Percentiles rank a stretch among this genome's conserved stretches.
Conservation (phyloP, 2,113 vertebrate genomes). For the Falcunculus frontatus region DNA sequence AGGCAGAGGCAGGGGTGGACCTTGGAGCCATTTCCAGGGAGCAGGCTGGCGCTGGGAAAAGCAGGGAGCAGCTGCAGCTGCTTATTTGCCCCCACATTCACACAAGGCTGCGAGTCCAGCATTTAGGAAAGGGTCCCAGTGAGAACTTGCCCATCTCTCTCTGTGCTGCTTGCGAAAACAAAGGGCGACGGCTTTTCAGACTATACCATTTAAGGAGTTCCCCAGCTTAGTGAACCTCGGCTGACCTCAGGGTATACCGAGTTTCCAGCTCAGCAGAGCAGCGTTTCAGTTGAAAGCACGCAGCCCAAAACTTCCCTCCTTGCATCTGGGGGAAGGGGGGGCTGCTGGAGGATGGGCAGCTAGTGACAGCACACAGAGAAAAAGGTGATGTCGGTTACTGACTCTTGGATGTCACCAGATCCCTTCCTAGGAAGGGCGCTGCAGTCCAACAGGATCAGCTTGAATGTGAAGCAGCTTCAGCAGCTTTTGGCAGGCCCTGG, state of each 20-base stretch:
- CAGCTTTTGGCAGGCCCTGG: not conserved
- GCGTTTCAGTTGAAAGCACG: not conserved
- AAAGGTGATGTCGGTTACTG: not conserved
- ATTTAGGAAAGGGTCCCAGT: not conserved
- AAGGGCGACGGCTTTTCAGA: not conserved
- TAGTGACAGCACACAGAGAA: fast-evolving
- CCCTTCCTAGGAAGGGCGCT: not conserved
- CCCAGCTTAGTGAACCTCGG: constrained; percentile 26
- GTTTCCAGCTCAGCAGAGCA: constrained; percentile 4
- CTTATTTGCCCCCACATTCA: not conserved
- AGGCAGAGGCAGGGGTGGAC: not conserved
- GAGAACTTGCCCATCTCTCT: not conserved
- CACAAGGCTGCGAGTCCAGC: not conserved
- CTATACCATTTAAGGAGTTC: constrained; percentile 37
- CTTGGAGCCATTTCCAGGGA: not conserved
- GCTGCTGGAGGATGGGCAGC: not conserved
- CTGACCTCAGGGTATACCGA: constrained; percentile 18
- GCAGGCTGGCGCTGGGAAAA: not conserved
- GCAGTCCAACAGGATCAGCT: not conserved
- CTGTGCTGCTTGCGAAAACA: fast-evolving
- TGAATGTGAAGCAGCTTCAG: not conserved
- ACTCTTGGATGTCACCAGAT: not conserved
- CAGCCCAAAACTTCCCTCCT: not conserved
- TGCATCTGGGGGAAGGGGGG: not conserved
- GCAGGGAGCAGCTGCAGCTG: not conserved